Evolutionary conservation across 1,140 invertebrate genomes (phyloP), one percentile per base, ranked within the genome.

Genomic region (Dolichoris vasculosae): DNA sequence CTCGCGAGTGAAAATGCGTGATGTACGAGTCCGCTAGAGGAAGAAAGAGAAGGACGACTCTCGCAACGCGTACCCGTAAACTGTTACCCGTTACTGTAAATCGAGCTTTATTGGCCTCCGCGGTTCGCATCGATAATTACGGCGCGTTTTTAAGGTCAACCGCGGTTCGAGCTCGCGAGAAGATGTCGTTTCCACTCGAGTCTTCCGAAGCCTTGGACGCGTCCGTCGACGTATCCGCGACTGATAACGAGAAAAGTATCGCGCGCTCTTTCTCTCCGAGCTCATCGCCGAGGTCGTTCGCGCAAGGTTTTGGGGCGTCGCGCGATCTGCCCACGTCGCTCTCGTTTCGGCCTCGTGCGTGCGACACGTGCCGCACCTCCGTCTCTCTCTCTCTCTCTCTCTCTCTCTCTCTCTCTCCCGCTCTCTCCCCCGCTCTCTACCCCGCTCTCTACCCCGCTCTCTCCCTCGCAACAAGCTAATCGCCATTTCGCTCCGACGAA

Each of bases 271-370:
- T 59, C 55, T 26, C 6, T 26, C 6, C 20, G 2, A 2, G 23
- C 55, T 59, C 55, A 59, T 59, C 55, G 2, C 26, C 55, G 55
- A 59, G 55, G 55, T 26, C 55, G 23, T 89, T 90, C 90, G 89
- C 87, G 89, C 87, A 89, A 90, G 88, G 89, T 83, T 85, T 76
- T 26, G 48, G 55, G 51, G 11, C 51, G 9, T 20, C 51, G 9
- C 51, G 51, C 55, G 23, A 48, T 51, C 30, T 48, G 13, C n/a
- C 38, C 43, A 76, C 20, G n/a, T 0, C n/a, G 73, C 26, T 76
- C 43, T 76, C 30, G 17, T 81, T 81, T 69, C n/a, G 63, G 30
- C 63, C 40, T 48, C 23, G 55, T 51, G 35, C n/a, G 20, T 11
- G 48, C 35, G 11, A 51, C 40, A 43, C n/a, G 69, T 30, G n/a